phyloP scores from a whole-genome alignment of 2,113 vertebrate genomes.

The Psilopogon haemacephalus region DNA sequence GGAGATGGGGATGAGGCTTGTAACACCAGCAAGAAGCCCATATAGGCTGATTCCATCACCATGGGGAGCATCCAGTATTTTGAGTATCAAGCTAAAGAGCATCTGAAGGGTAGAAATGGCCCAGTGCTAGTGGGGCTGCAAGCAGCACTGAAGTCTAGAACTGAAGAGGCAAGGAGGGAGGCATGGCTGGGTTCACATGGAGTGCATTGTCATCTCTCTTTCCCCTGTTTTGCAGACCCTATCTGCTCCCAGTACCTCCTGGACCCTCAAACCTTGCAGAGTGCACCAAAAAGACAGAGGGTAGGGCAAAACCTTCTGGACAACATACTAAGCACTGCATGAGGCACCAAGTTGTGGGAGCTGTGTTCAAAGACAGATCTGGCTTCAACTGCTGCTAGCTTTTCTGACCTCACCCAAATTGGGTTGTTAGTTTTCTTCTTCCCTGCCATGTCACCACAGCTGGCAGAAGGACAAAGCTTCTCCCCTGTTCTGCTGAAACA shows the following conservation, averaged over 20 bases:
- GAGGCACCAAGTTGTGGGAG: not conserved
- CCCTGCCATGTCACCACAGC: not conserved
- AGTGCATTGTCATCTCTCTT: not conserved
- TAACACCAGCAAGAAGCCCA: not conserved
- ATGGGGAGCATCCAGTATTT: not conserved
- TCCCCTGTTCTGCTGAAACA: not conserved
- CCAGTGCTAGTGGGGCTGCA: not conserved
- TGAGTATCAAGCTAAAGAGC: not conserved
- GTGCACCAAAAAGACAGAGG: not conserved
- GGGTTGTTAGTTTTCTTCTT: not conserved
- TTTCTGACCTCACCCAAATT: not conserved
- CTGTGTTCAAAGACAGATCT: not conserved
- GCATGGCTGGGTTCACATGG: not conserved
- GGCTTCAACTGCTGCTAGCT: not conserved
- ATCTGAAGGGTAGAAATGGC: not conserved
- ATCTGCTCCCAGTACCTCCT: not conserved
- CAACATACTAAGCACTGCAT: not conserved
- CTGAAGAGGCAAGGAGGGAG: not conserved
- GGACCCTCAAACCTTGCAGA: not conserved
- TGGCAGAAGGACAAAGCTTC: not conserved
- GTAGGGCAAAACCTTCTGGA: not conserved
- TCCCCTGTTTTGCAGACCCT: not conserved
- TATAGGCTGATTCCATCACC: not conserved
- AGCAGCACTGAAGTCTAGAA: not conserved
- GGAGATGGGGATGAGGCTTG: not conserved